Evolutionary conservation across 2,888 invertebrate genomes (phyloP).

Genomic region (Electrophaes corylata): DNA sequence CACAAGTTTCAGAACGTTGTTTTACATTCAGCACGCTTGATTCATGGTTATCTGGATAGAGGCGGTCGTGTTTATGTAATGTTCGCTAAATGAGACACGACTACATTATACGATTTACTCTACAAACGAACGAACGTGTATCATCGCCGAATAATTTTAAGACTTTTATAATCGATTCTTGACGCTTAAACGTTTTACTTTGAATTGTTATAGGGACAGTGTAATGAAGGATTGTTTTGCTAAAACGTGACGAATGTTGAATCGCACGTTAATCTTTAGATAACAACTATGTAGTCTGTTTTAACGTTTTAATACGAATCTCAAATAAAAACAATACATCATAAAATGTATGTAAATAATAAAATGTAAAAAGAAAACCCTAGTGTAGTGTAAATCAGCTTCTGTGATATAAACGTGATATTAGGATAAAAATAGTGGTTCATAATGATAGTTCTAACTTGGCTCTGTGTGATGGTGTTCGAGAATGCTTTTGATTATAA

Average conservation of each 20-base stretch:
- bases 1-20: neutral
- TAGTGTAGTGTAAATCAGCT: conserved; percentile 36
- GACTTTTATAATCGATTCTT: neutral
- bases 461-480: conserved; percentile 56
- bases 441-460: conserved; percentile 73
- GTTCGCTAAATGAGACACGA: conserved; percentile 31
- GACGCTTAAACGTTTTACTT: neutral
- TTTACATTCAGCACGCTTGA: conserved; percentile 16
- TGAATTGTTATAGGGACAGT: neutral
- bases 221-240: neutral
- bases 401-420: conserved; percentile 72
- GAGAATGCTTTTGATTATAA: conserved; percentile 48
- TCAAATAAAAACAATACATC: neutral
- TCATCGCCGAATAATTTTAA: neutral
- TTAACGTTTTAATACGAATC: neutral
- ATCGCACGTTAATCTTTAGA: neutral
- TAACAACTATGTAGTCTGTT: neutral
- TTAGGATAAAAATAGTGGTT: conserved; percentile 37
- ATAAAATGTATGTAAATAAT: neutral
- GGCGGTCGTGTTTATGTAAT: conserved; percentile 56
- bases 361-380: neutral
- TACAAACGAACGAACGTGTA: conserved; percentile 32
- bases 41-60: conserved; percentile 55
- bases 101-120: conserved; percentile 41
- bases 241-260: conserved; percentile 6